These are phyloP conservation scores for Zosterops japonicus DNA, from an alignment of 2,113 vertebrate species.

Conservation along the genomic window DNA sequence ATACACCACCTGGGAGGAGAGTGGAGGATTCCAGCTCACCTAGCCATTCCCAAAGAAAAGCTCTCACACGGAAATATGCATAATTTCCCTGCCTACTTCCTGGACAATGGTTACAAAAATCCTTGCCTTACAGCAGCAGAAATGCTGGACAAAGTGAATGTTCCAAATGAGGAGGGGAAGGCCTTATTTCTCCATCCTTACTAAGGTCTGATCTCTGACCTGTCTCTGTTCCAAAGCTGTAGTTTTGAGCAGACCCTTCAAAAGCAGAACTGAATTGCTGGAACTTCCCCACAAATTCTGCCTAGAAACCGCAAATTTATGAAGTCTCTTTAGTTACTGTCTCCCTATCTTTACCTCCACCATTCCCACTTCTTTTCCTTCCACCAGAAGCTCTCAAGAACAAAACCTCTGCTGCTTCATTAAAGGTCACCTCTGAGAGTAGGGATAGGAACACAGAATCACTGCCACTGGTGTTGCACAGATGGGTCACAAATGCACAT, in stretches of 20 bases:
- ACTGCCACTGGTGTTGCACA: neutral
- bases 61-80: neutral
- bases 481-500: neutral
- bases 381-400: neutral
- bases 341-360: neutral
- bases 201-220: neutral
- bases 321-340: neutral
- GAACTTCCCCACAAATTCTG: neutral
- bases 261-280: neutral
- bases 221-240: neutral
- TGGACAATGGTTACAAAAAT: neutral
- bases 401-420: neutral
- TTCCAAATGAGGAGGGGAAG: neutral
- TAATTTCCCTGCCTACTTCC: neutral
- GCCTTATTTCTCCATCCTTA: neutral
- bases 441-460: neutral
- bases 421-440: neutral
- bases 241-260: neutral
- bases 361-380: neutral
- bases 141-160: neutral
- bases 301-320: neutral
- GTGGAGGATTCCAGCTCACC: neutral
- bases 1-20: neutral
- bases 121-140: neutral
- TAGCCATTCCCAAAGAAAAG: neutral